Conservation (phyloP, 64 coral and sea anemone genomes). For the Porites australiensis region DNA sequence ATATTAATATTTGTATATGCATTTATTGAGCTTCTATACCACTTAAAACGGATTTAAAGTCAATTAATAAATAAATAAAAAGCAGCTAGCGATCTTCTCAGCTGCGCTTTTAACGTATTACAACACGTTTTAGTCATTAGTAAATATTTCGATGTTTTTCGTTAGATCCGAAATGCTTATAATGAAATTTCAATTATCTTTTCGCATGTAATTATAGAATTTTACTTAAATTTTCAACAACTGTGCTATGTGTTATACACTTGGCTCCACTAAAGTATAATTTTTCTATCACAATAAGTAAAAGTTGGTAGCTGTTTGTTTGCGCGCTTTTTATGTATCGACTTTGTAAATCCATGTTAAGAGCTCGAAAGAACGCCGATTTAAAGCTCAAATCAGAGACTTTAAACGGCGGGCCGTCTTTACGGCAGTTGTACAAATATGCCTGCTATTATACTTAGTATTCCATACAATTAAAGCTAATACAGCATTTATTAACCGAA, state of each 20-base stretch:
- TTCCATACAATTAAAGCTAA: constrained; percentile 49
- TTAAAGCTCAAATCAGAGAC: not conserved
- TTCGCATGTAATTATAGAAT: not conserved
- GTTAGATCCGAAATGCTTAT: not conserved
- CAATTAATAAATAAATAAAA: constrained; percentile 50
- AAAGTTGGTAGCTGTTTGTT: not conserved
- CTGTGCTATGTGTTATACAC: not conserved
- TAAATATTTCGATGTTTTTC: constrained; percentile 34
- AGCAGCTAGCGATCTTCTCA: constrained; percentile 31
- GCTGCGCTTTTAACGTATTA: constrained; percentile 45
- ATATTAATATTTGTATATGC: constrained; percentile 24
- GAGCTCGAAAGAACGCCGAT: not conserved
- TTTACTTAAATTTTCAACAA: not conserved
- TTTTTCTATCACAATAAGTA: no score
- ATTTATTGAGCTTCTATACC: constrained; percentile 44
- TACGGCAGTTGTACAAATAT: constrained; percentile 35
- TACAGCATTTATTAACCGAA: not conserved
- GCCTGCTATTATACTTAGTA: constrained; percentile 8
- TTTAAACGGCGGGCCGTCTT: constrained; percentile 22
- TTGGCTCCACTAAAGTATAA: not conserved
- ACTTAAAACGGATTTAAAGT: constrained; percentile 55
- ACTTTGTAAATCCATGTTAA: not conserved
- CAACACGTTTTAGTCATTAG: constrained; percentile 36
- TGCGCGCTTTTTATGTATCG: not conserved
- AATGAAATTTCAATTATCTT: constrained; percentile 1